These are phyloP conservation scores for Tachysurus fulvidraco DNA, from an alignment of 2,113 vertebrate genomes.

Conservation along the genomic window DNA sequence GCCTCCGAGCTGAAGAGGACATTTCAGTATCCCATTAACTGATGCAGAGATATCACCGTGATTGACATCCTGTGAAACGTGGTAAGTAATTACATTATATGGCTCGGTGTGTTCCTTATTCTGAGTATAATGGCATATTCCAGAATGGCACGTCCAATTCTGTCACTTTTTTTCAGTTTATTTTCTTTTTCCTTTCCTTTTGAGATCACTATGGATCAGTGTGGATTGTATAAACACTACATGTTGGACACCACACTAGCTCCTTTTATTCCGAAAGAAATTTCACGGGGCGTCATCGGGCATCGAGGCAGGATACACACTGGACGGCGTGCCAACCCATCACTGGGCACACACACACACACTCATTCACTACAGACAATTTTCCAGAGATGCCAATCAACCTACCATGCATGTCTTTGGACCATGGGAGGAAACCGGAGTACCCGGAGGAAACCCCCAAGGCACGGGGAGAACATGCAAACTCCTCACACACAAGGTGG, in stretches of 20 bases:
- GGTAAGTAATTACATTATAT: slow-evolving; percentile 74
- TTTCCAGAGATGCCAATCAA: no score
- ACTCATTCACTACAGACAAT: no score
- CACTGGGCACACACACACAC: no score
- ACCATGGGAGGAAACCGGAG: no score
- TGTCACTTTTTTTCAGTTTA: slow-evolving; percentile 36
- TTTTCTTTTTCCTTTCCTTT: background rate
- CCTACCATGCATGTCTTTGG: no score
- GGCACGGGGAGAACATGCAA: no score
- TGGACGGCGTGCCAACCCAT: no score
- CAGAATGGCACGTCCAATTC: slow-evolving; percentile 42
- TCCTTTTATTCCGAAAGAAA: no score
- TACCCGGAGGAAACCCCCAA: no score
- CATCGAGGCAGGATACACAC: no score
- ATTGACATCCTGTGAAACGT: slow-evolving; percentile 73
- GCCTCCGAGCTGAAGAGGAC: slow-evolving; percentile 72
- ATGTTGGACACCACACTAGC: background rate
- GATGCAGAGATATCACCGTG: slow-evolving; percentile 71
- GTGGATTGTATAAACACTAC: background rate
- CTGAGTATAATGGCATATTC: slow-evolving; percentile 65
- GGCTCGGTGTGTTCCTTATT: slow-evolving; percentile 66
- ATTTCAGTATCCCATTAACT: slow-evolving; percentile 78
- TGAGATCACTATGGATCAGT: background rate
- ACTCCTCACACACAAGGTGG: no score
- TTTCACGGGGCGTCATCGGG: no score